Conservation (phyloP, 1,140 invertebrate species). For the Stratiolaelaps scimitus region DNA sequence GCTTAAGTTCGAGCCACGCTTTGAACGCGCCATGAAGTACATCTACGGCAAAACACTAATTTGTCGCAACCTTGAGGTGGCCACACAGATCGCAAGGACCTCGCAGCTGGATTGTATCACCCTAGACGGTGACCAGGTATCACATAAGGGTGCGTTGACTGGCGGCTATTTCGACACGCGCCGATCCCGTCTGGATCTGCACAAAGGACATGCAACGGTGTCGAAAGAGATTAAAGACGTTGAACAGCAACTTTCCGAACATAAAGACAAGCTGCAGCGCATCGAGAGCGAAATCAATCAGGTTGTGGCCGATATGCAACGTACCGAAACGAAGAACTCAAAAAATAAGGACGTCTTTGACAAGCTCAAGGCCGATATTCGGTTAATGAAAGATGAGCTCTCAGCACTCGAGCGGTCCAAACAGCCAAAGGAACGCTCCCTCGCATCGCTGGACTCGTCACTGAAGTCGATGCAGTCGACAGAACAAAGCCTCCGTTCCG, state of each 20-base stretch:
- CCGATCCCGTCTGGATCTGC: conserved; percentile 85
- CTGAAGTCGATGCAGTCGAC: conserved; percentile 90
- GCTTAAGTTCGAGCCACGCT: conserved; percentile 75
- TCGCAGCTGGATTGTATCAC: conserved; percentile 95
- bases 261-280: conserved; percentile 68
- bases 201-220: conserved; percentile 78
- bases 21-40: conserved; percentile 82
- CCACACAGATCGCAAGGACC: conserved; percentile 80
- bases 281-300: conserved; percentile 80
- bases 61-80: conserved; percentile 88
- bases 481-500: conserved; percentile 75
- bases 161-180: conserved; percentile 96
- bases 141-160: conserved; percentile 85
- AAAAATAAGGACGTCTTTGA: conserved; percentile 93
- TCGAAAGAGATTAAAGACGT: conserved; percentile 60
- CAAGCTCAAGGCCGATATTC: conserved; percentile 87
- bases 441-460: conserved; percentile 76
- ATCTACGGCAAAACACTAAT: conserved; percentile 97
- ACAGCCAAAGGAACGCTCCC: conserved; percentile 80
- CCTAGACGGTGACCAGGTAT: conserved; percentile 71
- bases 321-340: conserved; percentile 90
- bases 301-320: conserved; percentile 89
- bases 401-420: conserved; percentile 74
- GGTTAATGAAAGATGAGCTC: conserved; percentile 87
- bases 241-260: conserved; percentile 61